Evolutionary conservation across 2,797 vertebrate genomes (phyloP).

Genomic region (Furcifer pardalis): DNA sequence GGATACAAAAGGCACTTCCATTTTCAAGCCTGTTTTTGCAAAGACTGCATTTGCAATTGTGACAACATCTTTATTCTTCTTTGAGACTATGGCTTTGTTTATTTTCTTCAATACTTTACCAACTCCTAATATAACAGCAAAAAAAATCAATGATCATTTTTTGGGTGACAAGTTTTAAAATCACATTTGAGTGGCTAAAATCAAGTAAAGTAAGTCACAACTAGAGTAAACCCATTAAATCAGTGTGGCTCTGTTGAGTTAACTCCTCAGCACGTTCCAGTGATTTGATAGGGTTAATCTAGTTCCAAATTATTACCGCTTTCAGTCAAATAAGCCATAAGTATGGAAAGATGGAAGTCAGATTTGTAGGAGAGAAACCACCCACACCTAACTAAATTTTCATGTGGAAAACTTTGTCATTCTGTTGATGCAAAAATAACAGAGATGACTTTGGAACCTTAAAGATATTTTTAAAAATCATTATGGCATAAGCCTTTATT

Average conservation of each 20-base stretch:
- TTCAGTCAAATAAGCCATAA: background rate
- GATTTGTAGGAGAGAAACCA: background rate
- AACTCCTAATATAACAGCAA: constrained; percentile 78
- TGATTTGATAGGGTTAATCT: no score
- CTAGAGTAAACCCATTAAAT: no score
- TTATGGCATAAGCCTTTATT: background rate
- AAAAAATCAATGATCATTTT: constrained; percentile 49
- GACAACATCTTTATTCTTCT: constrained; percentile 88
- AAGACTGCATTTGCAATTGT: constrained; percentile 91
- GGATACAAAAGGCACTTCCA: constrained; percentile 82
- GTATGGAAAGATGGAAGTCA: constrained; percentile 17
- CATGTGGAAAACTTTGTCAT: background rate
- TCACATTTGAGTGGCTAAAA: background rate
- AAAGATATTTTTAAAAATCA: background rate
- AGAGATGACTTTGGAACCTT: background rate
- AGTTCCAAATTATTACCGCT: no score
- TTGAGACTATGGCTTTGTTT: constrained; percentile 89
- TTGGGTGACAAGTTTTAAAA: background rate
- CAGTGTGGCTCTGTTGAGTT: no score
- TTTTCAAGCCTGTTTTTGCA: constrained; percentile 82
- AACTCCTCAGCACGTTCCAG: no score
- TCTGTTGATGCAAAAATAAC: background rate
- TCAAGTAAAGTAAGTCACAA: no score
- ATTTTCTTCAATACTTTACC: constrained; percentile 91
- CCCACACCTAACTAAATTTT: constrained; percentile 15